Evolutionary conservation across 2,113 vertebrate species (phyloP).

Genomic region (Misgurnus mizolepis): DNA sequence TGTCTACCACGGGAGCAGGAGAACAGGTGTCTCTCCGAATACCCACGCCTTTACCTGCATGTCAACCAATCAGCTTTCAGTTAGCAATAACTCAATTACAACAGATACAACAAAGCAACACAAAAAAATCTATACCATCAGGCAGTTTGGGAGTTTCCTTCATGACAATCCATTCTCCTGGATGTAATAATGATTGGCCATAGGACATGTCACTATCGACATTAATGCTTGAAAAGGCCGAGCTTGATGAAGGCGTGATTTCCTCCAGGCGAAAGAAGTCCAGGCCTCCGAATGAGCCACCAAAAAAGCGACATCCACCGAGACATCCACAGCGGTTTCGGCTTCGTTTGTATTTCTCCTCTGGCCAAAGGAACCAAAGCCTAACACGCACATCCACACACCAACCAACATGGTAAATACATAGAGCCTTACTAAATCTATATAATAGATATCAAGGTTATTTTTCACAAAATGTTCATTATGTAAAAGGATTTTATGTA

Average conservation of each 20-base stretch:
- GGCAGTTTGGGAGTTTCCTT: slow-evolving; percentile 86
- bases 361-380: slow-evolving; percentile 97
- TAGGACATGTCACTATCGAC: slow-evolving; percentile 91
- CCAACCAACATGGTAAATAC: background rate
- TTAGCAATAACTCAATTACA: background rate
- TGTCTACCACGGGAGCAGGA: slow-evolving; percentile 70
- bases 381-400: slow-evolving; percentile 63
- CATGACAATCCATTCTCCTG: slow-evolving; percentile 91
- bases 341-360: slow-evolving; percentile 84
- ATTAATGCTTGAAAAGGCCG: slow-evolving; percentile 85
- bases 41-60: slow-evolving; percentile 76
- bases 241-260: slow-evolving; percentile 89
- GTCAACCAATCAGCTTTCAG: background rate
- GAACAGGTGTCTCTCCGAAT: slow-evolving; percentile 82
- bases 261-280: slow-evolving; percentile 95
- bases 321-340: slow-evolving; percentile 94
- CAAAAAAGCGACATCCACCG: slow-evolving; percentile 93
- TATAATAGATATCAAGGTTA: background rate
- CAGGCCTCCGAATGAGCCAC: slow-evolving; percentile 84
- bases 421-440: background rate
- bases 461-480: no score
- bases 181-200: slow-evolving; percentile 91
- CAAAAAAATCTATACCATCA: slow-evolving; percentile 78
- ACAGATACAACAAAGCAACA: background rate
- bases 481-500: no score